Percentiles rank a stretch among this genome's conserved stretches.
These are phyloP conservation scores for Myiopsitta monachus DNA, from an alignment of 2,113 vertebrate genomes.

Conservation along the genomic window DNA sequence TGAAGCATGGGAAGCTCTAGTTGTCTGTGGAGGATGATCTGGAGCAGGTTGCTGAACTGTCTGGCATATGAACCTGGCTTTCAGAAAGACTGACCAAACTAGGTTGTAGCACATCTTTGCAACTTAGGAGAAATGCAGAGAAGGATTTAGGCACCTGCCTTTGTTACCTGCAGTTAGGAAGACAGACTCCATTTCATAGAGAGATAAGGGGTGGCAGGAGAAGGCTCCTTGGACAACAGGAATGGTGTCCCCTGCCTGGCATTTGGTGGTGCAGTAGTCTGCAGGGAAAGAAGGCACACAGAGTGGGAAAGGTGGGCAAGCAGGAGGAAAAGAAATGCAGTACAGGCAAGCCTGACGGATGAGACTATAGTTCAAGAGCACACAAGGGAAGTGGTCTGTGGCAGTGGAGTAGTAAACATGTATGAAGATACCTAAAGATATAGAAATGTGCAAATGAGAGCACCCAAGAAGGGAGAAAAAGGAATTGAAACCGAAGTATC, in stretches of 20 bases:
- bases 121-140: background rate
- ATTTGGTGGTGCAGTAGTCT: background rate
- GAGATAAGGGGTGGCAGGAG: background rate
- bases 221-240: background rate
- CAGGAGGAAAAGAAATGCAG: background rate
- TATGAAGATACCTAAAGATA: background rate
- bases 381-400: background rate
- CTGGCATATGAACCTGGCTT: background rate
- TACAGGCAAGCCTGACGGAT: rapidly evolving
- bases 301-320: background rate
- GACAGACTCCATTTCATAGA: background rate
- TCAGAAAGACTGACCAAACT: background rate
- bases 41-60: background rate
- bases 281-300: background rate
- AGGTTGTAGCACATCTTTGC: background rate
- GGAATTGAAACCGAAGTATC: background rate
- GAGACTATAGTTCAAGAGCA: background rate
- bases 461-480: background rate
- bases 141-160: background rate
- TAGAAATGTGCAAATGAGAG: background rate
- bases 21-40: background rate
- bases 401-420: background rate
- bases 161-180: background rate
- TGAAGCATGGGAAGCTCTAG: background rate
- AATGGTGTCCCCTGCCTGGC: background rate